Evolutionary conservation across 2,113 vertebrate genomes (phyloP).

Genomic region (Daphoenositta chrysoptera): DNA sequence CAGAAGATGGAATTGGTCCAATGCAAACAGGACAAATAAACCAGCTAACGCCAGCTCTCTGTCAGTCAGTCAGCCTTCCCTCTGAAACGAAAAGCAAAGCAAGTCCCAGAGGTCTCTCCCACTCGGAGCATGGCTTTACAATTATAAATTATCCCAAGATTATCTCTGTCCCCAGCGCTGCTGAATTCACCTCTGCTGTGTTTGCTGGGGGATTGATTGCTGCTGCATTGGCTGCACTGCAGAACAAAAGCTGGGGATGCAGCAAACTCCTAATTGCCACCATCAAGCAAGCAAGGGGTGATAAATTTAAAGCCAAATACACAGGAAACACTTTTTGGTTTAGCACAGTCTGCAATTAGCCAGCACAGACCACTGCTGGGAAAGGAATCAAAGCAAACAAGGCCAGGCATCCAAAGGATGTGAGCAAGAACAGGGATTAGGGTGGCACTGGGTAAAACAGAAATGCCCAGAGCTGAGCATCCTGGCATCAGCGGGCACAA

Average conservation of each 20-base stretch:
- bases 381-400: neutral
- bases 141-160: conserved; percentile 46
- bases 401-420: neutral
- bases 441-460: neutral
- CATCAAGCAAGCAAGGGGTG: neutral
- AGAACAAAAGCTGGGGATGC: neutral
- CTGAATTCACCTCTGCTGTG: neutral
- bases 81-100: neutral
- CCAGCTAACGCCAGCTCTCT: neutral
- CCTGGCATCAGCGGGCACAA: neutral
- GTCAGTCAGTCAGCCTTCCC: neutral
- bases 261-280: conserved; percentile 2
- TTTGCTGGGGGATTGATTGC: conserved; percentile 11
- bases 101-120: neutral
- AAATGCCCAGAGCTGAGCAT: neutral
- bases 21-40: neutral
- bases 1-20: neutral
- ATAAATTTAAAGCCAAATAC: conserved; percentile 25
- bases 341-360: neutral
- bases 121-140: neutral
- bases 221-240: neutral
- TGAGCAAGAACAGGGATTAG: neutral
- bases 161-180: neutral
- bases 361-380: neutral
- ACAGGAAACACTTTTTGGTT: neutral